Percentiles rank a stretch among this genome's conserved stretches.
Evolutionary conservation across 2,888 invertebrate species (phyloP).

Genomic region (Aphodius granarius): DNA sequence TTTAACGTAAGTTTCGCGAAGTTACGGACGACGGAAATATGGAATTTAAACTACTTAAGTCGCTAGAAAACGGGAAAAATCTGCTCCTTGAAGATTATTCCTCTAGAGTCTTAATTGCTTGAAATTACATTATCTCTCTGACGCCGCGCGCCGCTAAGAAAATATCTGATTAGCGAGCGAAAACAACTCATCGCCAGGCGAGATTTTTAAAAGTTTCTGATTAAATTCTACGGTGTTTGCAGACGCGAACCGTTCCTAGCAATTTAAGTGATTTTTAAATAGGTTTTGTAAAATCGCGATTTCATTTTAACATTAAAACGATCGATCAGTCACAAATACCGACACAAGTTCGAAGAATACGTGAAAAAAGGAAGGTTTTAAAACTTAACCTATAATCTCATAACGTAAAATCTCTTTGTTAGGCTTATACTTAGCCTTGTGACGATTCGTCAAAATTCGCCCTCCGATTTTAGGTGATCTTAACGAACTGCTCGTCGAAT

Average conservation of each 20-base stretch:
- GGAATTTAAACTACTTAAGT: not conserved
- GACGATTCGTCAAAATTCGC: conserved; percentile 6
- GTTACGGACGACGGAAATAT: not conserved
- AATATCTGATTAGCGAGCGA: not conserved
- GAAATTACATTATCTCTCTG: not conserved
- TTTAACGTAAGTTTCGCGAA: not conserved
- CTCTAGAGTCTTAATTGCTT: not conserved
- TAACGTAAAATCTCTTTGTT: not conserved
- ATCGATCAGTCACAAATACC: too few relatives aligned
- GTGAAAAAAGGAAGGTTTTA: too few relatives aligned
- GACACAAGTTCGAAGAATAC: too few relatives aligned
- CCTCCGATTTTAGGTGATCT: not conserved
- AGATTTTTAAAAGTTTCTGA: not conserved
- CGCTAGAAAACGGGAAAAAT: not conserved
- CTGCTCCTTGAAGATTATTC: not conserved
- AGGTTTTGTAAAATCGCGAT: not conserved
- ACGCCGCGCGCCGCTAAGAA: not conserved
- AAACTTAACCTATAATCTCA: not conserved
- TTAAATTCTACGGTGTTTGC: not conserved
- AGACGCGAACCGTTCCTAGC: not conserved
- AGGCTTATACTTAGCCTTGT: not conserved
- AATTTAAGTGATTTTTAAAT: not conserved
- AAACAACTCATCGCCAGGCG: not conserved
- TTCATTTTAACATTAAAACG: not conserved
- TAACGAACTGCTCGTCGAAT: conserved; percentile 7